phyloP scores from a whole-genome alignment of 1,140 invertebrate species.

The Leptopilina clavipes region DNA sequence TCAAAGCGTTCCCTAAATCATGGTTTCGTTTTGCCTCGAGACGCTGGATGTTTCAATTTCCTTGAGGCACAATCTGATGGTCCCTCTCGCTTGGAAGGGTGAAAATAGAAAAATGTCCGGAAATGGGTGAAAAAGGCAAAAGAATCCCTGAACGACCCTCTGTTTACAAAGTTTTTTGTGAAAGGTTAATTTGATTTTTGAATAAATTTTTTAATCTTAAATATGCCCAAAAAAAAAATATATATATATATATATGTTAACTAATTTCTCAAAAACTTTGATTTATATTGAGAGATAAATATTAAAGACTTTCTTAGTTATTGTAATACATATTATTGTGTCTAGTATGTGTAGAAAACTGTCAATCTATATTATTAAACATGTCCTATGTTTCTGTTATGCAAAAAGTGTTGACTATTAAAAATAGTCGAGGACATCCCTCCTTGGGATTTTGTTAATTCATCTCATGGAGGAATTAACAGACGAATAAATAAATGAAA shows the following conservation, averaged over 20 bases:
- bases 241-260: too few species aligned
- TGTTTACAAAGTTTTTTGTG: not conserved
- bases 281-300: not conserved
- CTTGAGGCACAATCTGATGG: slow-evolving; percentile 72
- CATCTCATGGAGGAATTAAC: slow-evolving; percentile 3
- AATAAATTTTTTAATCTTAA: not conserved
- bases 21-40: slow-evolving; percentile 65
- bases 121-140: slow-evolving; percentile 26
- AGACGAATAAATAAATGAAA: slow-evolving; percentile 24
- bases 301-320: not conserved
- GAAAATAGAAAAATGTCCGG: slow-evolving; percentile 45
- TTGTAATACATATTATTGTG: not conserved
- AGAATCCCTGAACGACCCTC: not conserved
- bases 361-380: not conserved
- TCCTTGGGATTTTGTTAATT: not conserved
- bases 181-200: not conserved
- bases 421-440: slow-evolving; percentile 6
- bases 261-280: not conserved
- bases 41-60: slow-evolving; percentile 74
- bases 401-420: slow-evolving; percentile 12
- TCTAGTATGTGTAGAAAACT: not conserved
- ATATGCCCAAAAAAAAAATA: not conserved
- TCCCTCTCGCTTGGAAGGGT: slow-evolving; percentile 54
- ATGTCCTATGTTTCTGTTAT: not conserved
- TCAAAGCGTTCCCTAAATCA: slow-evolving; percentile 73